Percentiles rank a stretch among this genome's conserved stretches.
Conservation (phyloP, 1,140 invertebrate species). For the Euglossa dilemma region DNA sequence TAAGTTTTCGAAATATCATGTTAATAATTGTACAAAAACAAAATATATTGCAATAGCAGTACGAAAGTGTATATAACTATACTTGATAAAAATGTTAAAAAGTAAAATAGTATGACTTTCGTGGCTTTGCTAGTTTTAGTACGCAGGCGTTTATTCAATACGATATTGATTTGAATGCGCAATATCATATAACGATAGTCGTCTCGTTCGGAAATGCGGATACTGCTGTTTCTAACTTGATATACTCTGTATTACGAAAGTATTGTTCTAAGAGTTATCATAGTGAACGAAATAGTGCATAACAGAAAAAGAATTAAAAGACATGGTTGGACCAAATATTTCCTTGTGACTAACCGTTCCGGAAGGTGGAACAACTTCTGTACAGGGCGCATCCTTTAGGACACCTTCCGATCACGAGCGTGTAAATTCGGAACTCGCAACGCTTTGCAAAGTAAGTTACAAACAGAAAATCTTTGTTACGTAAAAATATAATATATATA, state of each 20-base stretch:
- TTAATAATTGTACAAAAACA: too few species aligned
- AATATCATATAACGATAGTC: conserved; percentile 58
- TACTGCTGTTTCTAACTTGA: conserved; percentile 33
- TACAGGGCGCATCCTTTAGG: conserved; percentile 53
- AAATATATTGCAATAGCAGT: too few species aligned
- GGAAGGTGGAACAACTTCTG: conserved; percentile 59
- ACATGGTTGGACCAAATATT: conserved; percentile 70
- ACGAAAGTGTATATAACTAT: too few species aligned
- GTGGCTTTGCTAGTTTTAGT: not conserved
- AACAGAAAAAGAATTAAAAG: conserved; percentile 12
- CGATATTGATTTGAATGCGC: conserved; percentile 81
- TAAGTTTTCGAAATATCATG: too few species aligned
- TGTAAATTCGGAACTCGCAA: conserved; percentile 80
- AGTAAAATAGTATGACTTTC: conserved; percentile 4
- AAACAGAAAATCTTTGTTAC: not conserved
- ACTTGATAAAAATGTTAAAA: too few species aligned
- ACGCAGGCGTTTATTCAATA: conserved; percentile 66
- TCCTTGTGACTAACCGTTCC: conserved; percentile 75
- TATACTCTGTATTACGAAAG: conserved; percentile 47
- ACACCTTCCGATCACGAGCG: conserved; percentile 73
- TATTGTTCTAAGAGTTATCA: conserved; percentile 39
- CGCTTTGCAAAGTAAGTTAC: conserved; percentile 78
- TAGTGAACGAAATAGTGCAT: conserved; percentile 19
- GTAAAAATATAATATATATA: not conserved
- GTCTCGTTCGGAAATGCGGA: conserved; percentile 37